Percentiles rank a stretch among this genome's conserved stretches.
Evolutionary conservation across 2,797 vertebrate genomes (phyloP).

Genomic region (Galago senegalensis): DNA sequence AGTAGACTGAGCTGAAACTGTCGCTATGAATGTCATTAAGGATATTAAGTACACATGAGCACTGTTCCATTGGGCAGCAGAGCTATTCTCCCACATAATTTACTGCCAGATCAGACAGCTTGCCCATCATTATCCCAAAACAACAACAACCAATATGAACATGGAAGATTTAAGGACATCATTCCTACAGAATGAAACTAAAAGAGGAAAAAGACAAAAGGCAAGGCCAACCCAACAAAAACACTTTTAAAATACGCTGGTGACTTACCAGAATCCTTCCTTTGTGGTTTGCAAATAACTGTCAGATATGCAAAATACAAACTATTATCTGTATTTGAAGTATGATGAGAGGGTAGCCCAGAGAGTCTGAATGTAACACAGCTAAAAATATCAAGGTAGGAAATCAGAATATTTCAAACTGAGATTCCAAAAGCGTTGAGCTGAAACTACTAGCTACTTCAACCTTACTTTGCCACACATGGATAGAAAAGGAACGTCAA

Average conservation of each 20-base stretch:
- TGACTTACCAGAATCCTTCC: not conserved
- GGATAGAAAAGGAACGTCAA: not conserved
- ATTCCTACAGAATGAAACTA: not conserved
- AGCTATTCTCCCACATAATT: not conserved
- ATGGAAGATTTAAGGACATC: not conserved
- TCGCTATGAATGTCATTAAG: conserved; percentile 55
- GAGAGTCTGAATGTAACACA: not conserved
- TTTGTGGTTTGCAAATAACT: not conserved
- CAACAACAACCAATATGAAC: not conserved
- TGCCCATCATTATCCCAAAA: conserved; percentile 11
- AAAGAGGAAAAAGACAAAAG: not conserved
- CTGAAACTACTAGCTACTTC: not conserved
- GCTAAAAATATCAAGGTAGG: not conserved
- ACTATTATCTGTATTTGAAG: not conserved
- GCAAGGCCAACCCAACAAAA: not conserved
- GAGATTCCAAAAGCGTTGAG: not conserved
- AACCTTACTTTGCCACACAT: not conserved
- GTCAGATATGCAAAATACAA: not conserved
- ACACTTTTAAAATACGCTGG: not conserved
- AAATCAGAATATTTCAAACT: conserved; percentile 15
- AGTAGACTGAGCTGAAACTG: not conserved
- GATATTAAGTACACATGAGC: conserved; percentile 45
- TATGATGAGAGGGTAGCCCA: not conserved
- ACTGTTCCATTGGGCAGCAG: not conserved
- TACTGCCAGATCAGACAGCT: not conserved